Evolutionary conservation across 2,797 vertebrate genomes (phyloP), one percentile per base, ranked within the genome.

Genomic region (Mycteria americana): DNA sequence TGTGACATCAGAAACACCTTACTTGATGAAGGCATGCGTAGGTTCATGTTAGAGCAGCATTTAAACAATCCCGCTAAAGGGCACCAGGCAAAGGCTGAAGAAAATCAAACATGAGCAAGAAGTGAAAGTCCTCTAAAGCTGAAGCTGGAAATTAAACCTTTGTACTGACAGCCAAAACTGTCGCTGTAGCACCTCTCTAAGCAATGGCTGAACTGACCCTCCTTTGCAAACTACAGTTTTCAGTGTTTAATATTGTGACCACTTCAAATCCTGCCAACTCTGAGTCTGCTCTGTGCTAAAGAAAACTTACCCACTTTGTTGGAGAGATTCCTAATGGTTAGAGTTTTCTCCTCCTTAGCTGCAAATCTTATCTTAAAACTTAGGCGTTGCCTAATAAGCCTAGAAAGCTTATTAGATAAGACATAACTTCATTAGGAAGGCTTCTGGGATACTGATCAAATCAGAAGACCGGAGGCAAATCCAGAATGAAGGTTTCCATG

Each of bases 401-500:
- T 85, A 75, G 68, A 89, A 92, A 91, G 43, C 43, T 81, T 78
- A 83, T 85, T 89, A 87, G 57, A 68, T 60, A 93, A 81, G 53
- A 83, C 13, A 10, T 67, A 93, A 96, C 64, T 95, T 93, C 33
- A 85, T 91, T 92, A 90, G 63, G 59, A 89, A 80, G 63, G 53
- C 31, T 93, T 89, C 43, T 95, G 74, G 74, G 59, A 85, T 46
- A 82, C n/a, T 75, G 89, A 97, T 95, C 4, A 41, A 88, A 95
- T 95, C 86, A 81, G 54, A 16, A 97, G 46, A 81, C 62, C 1
- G 0, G 31, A 85, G 46, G 59, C 78, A 95, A 92, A 91, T 83
- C 65, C 43, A 75, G 57, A 56, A 76, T 41, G 16, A 92, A 84
- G 35, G 18, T 69, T 94, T 72, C 72, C 21, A 69, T 30, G 23